Evolutionary conservation across 2,113 vertebrate genomes (phyloP), one percentile per base, ranked within the genome.

Genomic region (Coreoperca whiteheadi): DNA sequence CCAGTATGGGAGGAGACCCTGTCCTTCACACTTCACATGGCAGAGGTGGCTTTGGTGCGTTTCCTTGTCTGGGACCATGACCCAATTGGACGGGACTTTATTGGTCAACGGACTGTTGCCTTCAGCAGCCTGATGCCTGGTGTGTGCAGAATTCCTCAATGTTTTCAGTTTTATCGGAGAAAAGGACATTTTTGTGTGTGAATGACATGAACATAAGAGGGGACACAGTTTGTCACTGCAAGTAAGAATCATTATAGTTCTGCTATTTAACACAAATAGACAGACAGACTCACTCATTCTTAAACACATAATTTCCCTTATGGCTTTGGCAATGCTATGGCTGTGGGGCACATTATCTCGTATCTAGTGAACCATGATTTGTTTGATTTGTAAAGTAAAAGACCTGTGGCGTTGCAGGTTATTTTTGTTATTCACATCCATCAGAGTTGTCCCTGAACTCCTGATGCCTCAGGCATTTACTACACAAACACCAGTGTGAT

Each of bases 51-150:
- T 71, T 91, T 99, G 87, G 97, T 99, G 80, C 95, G 98, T 1
- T 99, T 99, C 86, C 97, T 99, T 0, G 98, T 99, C 21, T 99
- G 98, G 98, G 98, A 99, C 91, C 98, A 99, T 0, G 98, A 99
- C 79, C 98, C 98, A 0, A 99, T 99, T 10, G 98, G 98, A 74
- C 90, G 98, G 66, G 98, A 99, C 90, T 99, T 99, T 0, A 97
- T 99, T 83, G 98, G 98, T 50, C 98, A 99, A 91, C 97, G 98
- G 87, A 99, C 98, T 0, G 96, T 99, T 80, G 96, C 98, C 79
- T 99, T 99, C 66, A 98, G 94, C 95, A 99, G 98, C 90, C 93
- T 99, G 14, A 97, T 99, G 94, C 97, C 98, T 66, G 98, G 98
- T 99, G 41, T 90, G 97, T 90, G 64, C 50, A 79, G n/a, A 82